Conservation (phyloP, 2,797 vertebrate genomes). For the Pampus argenteus region DNA sequence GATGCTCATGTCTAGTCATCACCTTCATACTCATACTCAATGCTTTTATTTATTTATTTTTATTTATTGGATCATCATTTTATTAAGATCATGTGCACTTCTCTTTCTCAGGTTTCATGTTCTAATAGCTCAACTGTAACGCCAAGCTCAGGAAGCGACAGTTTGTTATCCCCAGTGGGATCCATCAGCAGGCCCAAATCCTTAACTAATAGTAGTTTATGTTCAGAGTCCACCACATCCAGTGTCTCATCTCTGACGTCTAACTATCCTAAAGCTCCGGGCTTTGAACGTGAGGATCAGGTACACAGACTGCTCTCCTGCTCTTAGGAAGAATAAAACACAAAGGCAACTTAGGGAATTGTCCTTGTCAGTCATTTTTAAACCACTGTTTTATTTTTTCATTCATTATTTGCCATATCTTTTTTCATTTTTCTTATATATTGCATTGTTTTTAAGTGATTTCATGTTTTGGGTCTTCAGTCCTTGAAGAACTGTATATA, state of each 20-base stretch:
- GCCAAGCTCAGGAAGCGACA: slow-evolving; percentile 89
- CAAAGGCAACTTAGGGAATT: slow-evolving; percentile 35
- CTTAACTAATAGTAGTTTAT: slow-evolving; percentile 88
- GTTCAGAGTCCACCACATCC: slow-evolving; percentile 88
- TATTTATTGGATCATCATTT: slow-evolving; percentile 45
- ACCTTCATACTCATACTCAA: slow-evolving; percentile 23
- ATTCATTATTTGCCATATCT: slow-evolving; percentile 46
- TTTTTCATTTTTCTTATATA: slow-evolving; percentile 17
- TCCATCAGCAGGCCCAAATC: slow-evolving; percentile 88
- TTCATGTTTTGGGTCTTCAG: not conserved
- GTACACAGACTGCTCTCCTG: slow-evolving; percentile 82
- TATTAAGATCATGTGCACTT: slow-evolving; percentile 81
- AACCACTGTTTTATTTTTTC: slow-evolving; percentile 26
- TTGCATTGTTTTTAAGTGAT: slow-evolving; percentile 7
- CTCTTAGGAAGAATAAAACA: slow-evolving; percentile 49
- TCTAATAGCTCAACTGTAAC: slow-evolving; percentile 89
- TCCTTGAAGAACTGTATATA: not conserved
- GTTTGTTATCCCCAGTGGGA: slow-evolving; percentile 90
- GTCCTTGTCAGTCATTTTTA: slow-evolving; percentile 25
- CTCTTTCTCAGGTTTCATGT: slow-evolving; percentile 89
- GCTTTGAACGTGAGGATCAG: slow-evolving; percentile 92
- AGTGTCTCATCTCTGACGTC: slow-evolving; percentile 87
- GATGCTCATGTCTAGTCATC: not conserved
- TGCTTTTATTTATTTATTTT: slow-evolving; percentile 39
- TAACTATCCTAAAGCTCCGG: slow-evolving; percentile 91